Base-by-base conservation (phyloP, 2,888 invertebrate genomes). In the Pyrrhia umbra region DNA sequence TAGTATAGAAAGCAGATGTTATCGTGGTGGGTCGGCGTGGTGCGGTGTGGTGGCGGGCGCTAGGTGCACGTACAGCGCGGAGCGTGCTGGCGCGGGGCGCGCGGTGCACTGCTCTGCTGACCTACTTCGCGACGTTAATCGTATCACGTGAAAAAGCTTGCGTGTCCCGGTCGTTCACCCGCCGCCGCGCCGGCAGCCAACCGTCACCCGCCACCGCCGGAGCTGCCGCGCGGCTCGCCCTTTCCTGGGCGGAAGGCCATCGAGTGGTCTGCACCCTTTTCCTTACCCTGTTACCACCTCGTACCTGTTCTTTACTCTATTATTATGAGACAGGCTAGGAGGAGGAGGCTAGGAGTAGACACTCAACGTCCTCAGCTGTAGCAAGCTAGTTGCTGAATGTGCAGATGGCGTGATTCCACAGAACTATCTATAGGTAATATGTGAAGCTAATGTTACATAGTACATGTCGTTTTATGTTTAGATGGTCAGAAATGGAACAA, bases 91-190 rank as follows among this genome's bases (percentile, higher is more conserved):
- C 59, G 75, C 63, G 78, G 83, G 77, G 75, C 73, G 71, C 60
- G 82, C 79, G 86, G 86, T 86, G 85, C 86, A 81, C 74, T 82
- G 89, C 75, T 83, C 91, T 84, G 88, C 68, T 92, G 91, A 92
- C 92, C 92, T 85, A 92, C 84, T 90, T 92, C 78, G 80, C 76
- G 75, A 78, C 79, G 82, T 78, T 90, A 91, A 91, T 91, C 90
- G 90, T 85, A 89, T 88, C 90, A 90, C 91, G 90, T 90, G 90
- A 89, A 88, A 86, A 85, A 88, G 90, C 89, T 92, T 88, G 92
- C 91, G 86, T 87, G 88, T 85, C 81, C 83, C 85, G 92, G 89
- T 87, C 88, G 86, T 85, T 84, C 84, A 87, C 86, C 85, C 70
- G 67, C 66, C 59, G 73, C 75, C 77, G 81, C 68, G 55, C 55